Percentiles rank a stretch among this genome's conserved stretches.
Evolutionary conservation across 2,113 vertebrate genomes (phyloP).

Genomic region (Cettia cetti): DNA sequence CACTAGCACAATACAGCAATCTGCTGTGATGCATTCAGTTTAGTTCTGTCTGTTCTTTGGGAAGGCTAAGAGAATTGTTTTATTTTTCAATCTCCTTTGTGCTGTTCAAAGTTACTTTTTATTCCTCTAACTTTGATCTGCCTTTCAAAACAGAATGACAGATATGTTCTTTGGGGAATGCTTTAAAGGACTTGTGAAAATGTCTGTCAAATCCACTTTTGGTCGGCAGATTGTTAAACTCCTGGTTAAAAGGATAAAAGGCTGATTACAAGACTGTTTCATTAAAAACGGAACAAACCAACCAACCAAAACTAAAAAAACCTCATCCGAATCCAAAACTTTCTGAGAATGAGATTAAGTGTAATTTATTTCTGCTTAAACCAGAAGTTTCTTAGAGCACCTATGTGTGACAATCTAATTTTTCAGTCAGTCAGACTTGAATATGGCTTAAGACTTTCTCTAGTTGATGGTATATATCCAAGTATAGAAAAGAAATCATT

Average conservation of each 20-base stretch:
- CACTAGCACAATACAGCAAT: too few relatives aligned
- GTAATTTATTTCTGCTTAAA: background rate
- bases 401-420: background rate
- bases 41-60: background rate
- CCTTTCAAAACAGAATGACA: background rate
- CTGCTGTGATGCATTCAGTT: background rate
- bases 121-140: background rate
- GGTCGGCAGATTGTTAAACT: background rate
- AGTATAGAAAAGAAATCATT: background rate
- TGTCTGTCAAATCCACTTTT: background rate
- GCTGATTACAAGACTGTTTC: background rate
- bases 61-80: background rate
- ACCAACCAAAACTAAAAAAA: background rate
- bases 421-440: background rate
- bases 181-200: background rate
- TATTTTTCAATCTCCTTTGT: background rate
- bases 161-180: background rate
- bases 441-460: background rate
- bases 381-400: background rate
- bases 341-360: background rate
- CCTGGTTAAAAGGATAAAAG: background rate
- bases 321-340: background rate
- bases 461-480: too few relatives aligned
- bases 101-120: background rate
- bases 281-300: background rate